Conservation (phyloP, 2,113 vertebrate species). For the Gorsachius goisagi region DNA sequence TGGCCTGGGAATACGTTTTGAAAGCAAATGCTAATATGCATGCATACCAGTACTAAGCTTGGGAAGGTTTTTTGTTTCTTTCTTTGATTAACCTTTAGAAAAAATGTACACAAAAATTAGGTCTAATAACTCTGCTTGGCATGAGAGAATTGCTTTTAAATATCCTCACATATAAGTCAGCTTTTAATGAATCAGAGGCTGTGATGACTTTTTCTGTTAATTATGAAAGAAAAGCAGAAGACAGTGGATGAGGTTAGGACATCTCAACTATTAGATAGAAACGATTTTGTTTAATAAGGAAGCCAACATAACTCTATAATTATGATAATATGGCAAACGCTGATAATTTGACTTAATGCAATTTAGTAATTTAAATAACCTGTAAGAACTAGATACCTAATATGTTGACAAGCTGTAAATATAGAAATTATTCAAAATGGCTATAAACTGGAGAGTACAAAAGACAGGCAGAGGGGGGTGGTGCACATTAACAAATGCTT, state of each 20-base stretch:
- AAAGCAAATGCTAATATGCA: neutral
- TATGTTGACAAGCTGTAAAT: neutral
- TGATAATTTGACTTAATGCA: neutral
- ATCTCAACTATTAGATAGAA: neutral
- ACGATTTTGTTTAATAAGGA: neutral
- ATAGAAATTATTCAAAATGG: neutral
- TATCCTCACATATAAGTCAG: neutral
- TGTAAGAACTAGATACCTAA: neutral
- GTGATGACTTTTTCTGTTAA: neutral
- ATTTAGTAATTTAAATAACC: neutral
- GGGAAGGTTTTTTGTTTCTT: neutral
- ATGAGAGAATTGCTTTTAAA: neutral
- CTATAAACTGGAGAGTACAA: neutral
- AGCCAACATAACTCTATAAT: neutral
- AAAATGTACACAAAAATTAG: neutral
- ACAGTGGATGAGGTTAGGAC: neutral
- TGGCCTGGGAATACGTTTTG: neutral
- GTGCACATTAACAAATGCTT: neutral
- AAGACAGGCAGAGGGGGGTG: neutral
- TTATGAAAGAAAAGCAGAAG: neutral
- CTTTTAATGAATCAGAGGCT: neutral
- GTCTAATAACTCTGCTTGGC: neutral
- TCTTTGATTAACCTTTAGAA: neutral
- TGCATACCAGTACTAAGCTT: accelerated
- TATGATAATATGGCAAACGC: neutral